These are phyloP conservation scores for Acanthosepion lycidas DNA, from an alignment of 2,888 invertebrate species.

Conservation along the genomic window DNA sequence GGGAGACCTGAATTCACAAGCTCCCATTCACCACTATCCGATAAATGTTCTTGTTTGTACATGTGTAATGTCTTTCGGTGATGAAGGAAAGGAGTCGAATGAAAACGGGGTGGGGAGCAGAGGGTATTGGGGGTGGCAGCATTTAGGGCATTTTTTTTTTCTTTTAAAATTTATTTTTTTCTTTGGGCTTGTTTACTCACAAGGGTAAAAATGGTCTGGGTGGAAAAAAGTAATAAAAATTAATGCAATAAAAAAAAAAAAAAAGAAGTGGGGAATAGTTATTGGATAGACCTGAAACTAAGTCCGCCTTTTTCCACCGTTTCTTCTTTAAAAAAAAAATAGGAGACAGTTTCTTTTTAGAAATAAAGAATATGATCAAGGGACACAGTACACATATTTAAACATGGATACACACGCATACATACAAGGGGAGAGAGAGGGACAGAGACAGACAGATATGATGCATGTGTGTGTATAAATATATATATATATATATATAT, in stretches of 20 bases:
- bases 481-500: conserved; percentile 33
- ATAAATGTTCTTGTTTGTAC: conserved; percentile 15
- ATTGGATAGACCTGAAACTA: not conserved
- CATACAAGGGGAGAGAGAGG: not conserved
- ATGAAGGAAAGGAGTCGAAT: not conserved
- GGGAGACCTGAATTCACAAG: not conserved
- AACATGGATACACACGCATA: not conserved
- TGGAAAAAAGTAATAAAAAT: not conserved
- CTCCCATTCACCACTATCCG: not conserved
- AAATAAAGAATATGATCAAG: not conserved
- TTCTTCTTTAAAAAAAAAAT: not conserved
- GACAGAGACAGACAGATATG: not conserved
- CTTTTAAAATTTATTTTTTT: not conserved
- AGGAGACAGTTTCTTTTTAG: too few relatives aligned
- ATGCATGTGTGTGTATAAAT: not conserved
- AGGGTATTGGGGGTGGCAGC: not conserved
- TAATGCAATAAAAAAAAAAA: not conserved
- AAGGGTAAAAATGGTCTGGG: not conserved
- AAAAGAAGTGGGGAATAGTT: not conserved
- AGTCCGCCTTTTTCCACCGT: not conserved
- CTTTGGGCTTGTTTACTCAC: not conserved
- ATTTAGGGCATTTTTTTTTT: not conserved
- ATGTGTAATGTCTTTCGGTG: not conserved
- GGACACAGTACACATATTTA: not conserved
- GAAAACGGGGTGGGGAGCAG: not conserved